Base-by-base conservation (phyloP, 2,888 invertebrate genomes). In the Thymelicus acteon region DNA sequence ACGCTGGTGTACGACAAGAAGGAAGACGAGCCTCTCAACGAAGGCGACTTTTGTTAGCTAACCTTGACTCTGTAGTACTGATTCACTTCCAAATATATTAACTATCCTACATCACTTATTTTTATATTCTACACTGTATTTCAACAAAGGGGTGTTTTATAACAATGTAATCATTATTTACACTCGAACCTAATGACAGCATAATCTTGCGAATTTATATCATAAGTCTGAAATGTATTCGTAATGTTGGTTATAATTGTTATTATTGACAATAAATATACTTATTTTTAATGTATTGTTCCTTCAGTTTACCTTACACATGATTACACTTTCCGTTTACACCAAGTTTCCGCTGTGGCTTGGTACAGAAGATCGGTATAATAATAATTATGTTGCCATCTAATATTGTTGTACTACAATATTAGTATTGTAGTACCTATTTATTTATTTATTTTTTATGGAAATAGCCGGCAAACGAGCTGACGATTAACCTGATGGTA, bases 1-100 rank as follows among this genome's bases (percentile, higher is more conserved):
- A 89, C 87, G 0, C 85, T 95, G 10, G 88, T 89, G 0, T 90
- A 86, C 66, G 92, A 95, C 78, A 94, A 95, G 76, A 88, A 88
- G 73, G 90, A 91, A 75, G 95, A 95, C 70, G 94, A 94, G 75
- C 91, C 94, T 6, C 83, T 94, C 8, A 84, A 90, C 66, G 83
- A 90, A 75, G 91, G 91, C 54, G 93, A 94, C 76, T 93, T 94
- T 78, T 92, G 91, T 76, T 93, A 87, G 37, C 12, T 60, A 7
- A 8, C 10, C 47, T 44, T 44, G 69, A 69, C 24, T 0, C 7
- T 24, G 54, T 19, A 6, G 6, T 19, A 52, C 49, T 52, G 24
- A 54, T 12, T 15, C 8, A 54, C 54, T 44, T 13, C 13, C 24
- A 54, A 49, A 15, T n/a, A 67, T 37, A n/a, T 37, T 49, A 4